A percentile compares a stretch with the other conserved stretches of the same genome.
Conservation (phyloP, 2,888 invertebrate genomes). For the Pecten maximus region DNA sequence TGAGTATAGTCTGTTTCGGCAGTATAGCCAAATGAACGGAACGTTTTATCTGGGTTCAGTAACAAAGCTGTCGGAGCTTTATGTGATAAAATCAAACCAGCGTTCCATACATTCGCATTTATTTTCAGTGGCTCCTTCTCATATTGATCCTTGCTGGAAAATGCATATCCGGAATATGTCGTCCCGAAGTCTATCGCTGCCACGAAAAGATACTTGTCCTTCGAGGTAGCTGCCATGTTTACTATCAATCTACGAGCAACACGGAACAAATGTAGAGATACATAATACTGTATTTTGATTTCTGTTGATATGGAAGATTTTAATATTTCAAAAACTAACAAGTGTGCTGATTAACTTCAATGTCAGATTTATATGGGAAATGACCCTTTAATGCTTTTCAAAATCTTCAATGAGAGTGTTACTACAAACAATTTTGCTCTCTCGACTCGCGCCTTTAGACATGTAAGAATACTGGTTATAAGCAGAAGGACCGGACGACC, state of each 20-base stretch:
- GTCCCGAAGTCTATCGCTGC: constrained; percentile 52
- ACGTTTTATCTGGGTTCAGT: constrained; percentile 36
- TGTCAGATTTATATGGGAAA: neutral
- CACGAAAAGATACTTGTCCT: constrained; percentile 39
- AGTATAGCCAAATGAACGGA: constrained; percentile 46
- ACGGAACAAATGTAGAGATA: too few relatives aligned
- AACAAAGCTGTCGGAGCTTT: constrained; percentile 44
- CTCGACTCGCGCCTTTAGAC: too few relatives aligned
- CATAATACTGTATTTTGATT: neutral
- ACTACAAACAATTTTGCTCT: too few relatives aligned
- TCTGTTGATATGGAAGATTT: neutral
- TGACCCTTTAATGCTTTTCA: neutral
- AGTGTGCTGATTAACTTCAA: neutral
- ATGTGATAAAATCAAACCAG: constrained; percentile 43
- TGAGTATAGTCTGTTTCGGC: constrained; percentile 41
- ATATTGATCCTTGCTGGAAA: constrained; percentile 46
- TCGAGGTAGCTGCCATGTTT: neutral
- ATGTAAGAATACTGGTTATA: too few relatives aligned
- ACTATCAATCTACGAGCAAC: too few relatives aligned
- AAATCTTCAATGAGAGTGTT: too few relatives aligned
- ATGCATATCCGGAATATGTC: constrained; percentile 50
- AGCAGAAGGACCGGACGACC: too few relatives aligned
- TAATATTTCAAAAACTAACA: neutral
- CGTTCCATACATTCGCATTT: constrained; percentile 45
- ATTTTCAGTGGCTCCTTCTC: constrained; percentile 46